Evolutionary conservation across 2,888 invertebrate genomes (phyloP), one percentile per base, ranked within the genome.

Genomic region (Drosophila neutralis): DNA sequence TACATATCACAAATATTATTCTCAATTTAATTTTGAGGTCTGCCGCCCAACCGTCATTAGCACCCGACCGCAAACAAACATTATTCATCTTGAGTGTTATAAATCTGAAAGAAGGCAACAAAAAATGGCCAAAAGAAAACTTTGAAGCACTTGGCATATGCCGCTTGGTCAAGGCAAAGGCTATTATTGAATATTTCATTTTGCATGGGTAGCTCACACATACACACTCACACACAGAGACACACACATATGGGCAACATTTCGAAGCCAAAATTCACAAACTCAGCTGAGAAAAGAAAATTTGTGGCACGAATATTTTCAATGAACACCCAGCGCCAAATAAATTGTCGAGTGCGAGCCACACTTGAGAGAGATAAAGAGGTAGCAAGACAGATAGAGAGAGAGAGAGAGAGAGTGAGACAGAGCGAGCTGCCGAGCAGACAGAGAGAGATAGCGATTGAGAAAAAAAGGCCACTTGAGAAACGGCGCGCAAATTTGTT

Each of bases 111-210:
- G 2, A 45, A 36, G 42, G 21, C 58, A 45, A 57, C 45, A 29
- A 36, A 53, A 56, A 67, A 58, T 31, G 54, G 11, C 33, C 4
- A 11, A 56, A 67, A 61, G 60, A 68, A 68, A 65, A 35, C 54
- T 54, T 59, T 87, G 69, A 67, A 69, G 76, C 86, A 69, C 45
- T 86, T 72, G 77, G 73, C 90, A 88, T 90, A 86, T 88, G 90
- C 83, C 48, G 57, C 63, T 58, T 90, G 84, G 90, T 85, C 89
- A 90, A 85, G 87, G 73, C 84, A 57, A 90, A 75, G 70, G 76
- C 60, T 81, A 80, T 90, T 83, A 89, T 90, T 76, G 89, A 87
- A 89, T 80, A 77, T 80, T 90, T 83, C 59, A 83, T 74, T 76
- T 71, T 78, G 80, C 72, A 80, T 69, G 52, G 72, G 36, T 45